These are phyloP conservation scores for Callipepla californica DNA, from an alignment of 2,113 vertebrate species.

Conservation along the genomic window DNA sequence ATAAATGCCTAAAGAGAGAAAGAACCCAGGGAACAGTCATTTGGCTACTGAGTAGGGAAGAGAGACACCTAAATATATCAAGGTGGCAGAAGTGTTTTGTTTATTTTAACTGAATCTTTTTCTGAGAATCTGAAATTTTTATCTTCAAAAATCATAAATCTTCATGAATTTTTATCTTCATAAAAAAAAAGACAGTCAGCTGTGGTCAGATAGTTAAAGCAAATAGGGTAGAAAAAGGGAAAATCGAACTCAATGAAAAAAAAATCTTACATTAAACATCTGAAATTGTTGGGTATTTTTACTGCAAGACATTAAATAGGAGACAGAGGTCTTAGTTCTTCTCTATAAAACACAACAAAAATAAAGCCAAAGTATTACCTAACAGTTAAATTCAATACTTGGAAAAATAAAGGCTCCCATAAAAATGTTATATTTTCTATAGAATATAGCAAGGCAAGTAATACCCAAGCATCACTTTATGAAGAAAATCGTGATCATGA, in stretches of 20 bases:
- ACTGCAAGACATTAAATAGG: not conserved
- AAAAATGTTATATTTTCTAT: not conserved
- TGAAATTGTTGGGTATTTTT: not conserved
- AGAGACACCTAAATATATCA: not conserved
- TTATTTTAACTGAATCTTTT: not conserved
- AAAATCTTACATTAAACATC: not conserved
- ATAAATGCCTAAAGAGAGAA: not conserved
- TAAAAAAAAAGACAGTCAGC: not conserved
- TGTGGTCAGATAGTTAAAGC: not conserved
- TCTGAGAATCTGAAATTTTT: too few relatives aligned
- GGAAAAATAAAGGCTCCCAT: not conserved
- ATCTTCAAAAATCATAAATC: too few relatives aligned
- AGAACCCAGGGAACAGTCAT: not conserved
- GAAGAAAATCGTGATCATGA: not conserved
- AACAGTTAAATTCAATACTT: not conserved
- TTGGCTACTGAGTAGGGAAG: not conserved
- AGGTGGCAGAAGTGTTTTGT: rapidly evolving
- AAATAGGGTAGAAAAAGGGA: not conserved
- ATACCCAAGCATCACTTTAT: not conserved
- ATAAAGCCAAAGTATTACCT: not conserved
- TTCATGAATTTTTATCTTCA: too few relatives aligned
- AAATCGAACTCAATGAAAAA: not conserved
- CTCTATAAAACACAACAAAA: not conserved
- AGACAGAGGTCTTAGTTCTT: not conserved
- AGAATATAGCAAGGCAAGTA: not conserved